A percentile compares a stretch with the other conserved stretches of the same genome.
phyloP scores from a whole-genome alignment of 2,113 vertebrate species.

The Scortum barcoo region DNA sequence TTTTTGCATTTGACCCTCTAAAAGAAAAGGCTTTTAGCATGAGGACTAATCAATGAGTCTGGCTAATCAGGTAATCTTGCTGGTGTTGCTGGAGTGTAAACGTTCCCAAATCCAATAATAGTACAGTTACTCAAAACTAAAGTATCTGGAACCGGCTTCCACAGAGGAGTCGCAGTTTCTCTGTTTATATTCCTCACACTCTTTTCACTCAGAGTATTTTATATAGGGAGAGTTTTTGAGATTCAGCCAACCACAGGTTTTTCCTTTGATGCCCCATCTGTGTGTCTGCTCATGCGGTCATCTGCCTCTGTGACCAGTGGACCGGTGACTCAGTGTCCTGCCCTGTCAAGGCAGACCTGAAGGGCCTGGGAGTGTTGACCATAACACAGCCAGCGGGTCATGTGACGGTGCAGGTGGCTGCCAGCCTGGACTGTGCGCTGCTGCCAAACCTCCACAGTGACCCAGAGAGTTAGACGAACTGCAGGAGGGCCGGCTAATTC shows the following conservation, averaged over 20 bases:
- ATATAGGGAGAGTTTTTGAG: neutral
- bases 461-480: conserved; percentile 51
- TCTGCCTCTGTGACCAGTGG: conserved; percentile 17
- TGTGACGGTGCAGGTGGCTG: conserved; percentile 66
- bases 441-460: conserved; percentile 59
- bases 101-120: neutral
- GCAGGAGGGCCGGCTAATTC: conserved; percentile 55
- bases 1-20: neutral
- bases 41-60: neutral
- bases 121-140: neutral
- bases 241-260: neutral
- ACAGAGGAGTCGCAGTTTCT: too few species aligned
- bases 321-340: conserved; percentile 4
- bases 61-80: neutral
- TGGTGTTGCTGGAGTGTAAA: neutral
- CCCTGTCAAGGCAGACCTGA: conserved; percentile 49
- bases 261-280: neutral
- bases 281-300: conserved; percentile 5
- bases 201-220: neutral
- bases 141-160: neutral
- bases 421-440: conserved; percentile 35
- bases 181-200: neutral
- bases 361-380: conserved; percentile 45
- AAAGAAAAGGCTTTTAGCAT: neutral
- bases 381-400: conserved; percentile 52